These are phyloP conservation scores for Eupeodes latifasciatus DNA, from an alignment of 2,888 invertebrate genomes.

Conservation along the genomic window DNA sequence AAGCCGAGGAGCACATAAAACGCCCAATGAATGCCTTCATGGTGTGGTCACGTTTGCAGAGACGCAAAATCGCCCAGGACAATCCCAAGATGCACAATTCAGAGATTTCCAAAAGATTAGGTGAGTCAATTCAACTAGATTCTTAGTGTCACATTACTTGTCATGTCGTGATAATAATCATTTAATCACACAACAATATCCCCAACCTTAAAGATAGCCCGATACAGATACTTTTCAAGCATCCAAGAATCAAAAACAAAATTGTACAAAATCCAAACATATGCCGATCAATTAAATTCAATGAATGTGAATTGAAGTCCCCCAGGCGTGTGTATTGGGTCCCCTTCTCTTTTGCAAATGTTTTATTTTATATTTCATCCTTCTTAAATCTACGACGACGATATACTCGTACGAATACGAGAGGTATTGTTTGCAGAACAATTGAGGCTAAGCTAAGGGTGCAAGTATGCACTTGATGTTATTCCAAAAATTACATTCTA, in stretches of 20 bases:
- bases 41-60: conserved; percentile 97
- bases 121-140: conserved; percentile 85
- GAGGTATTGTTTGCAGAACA: conserved; percentile 66
- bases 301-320: conserved; percentile 5
- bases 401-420: not conserved
- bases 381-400: not conserved
- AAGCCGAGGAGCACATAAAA: conserved; percentile 95
- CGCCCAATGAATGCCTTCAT: conserved; percentile 99
- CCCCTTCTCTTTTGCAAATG: conserved; percentile 33
- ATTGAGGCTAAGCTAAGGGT: conserved; percentile 45
- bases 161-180: not conserved
- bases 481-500: conserved; percentile 74
- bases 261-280: conserved; percentile 52
- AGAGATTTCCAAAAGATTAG: conserved; percentile 96
- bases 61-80: conserved; percentile 97
- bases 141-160: not conserved
- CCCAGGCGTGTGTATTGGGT: conserved; percentile 26
- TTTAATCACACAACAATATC: not conserved
- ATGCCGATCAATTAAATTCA: conserved; percentile 66
- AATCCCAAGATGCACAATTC: conserved; percentile 99
- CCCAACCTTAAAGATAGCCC: too few relatives aligned
- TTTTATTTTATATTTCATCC: not conserved
- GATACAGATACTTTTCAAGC: not conserved
- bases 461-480: conserved; percentile 75
- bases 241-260: not conserved